Percentiles rank a stretch among this genome's conserved stretches.
Evolutionary conservation across 53 echinoderm and acorn worm genomes (phyloP).

Genomic region (Paracentrotus lividus): DNA sequence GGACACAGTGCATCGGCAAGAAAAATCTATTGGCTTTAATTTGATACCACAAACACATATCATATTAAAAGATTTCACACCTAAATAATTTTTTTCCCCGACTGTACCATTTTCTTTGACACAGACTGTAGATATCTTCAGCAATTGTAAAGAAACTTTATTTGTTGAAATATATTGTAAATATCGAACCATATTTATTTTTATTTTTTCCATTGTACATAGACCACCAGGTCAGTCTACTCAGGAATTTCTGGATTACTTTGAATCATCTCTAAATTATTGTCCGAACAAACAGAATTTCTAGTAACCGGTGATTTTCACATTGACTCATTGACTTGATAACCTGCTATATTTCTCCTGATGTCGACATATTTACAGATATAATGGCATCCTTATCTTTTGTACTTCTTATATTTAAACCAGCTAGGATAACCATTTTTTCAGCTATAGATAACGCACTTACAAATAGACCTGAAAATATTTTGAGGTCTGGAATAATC

Average conservation of each 20-base stretch:
- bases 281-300: background rate
- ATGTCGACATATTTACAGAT: background rate
- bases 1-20: too few relatives aligned
- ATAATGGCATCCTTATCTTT: background rate
- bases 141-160: background rate
- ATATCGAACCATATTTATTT: background rate
- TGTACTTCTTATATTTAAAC: background rate
- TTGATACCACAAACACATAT: too few relatives aligned
- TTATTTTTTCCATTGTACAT: background rate
- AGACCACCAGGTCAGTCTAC: background rate
- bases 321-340: background rate
- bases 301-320: background rate
- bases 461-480: slow-evolving; percentile 14
- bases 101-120: too few relatives aligned
- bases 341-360: background rate
- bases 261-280: background rate
- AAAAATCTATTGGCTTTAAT: too few relatives aligned
- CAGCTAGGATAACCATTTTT: background rate
- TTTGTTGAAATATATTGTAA: background rate
- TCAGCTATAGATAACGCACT: background rate
- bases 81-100: too few relatives aligned
- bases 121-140: background rate
- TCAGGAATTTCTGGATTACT: background rate
- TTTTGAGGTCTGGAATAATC: background rate
- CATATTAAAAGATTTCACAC: too few relatives aligned